Conservation (phyloP, 2,888 invertebrate species). For the Drosophila borealis region DNA sequence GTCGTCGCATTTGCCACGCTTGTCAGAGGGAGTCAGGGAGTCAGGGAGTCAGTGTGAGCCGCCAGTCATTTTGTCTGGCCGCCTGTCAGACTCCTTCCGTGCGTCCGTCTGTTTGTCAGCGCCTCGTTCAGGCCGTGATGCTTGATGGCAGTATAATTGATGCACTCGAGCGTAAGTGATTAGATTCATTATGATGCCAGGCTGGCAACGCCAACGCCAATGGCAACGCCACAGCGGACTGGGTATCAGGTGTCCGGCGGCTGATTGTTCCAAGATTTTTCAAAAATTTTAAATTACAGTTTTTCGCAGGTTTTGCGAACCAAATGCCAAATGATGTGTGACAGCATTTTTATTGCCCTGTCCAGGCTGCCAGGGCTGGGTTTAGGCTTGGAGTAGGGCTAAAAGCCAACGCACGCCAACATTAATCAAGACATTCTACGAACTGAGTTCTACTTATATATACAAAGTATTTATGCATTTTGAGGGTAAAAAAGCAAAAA, state of each 20-base stretch:
- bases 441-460: slow-evolving; percentile 46
- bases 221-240: slow-evolving; percentile 15
- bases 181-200: slow-evolving; percentile 84
- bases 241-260: slow-evolving; percentile 61
- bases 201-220: slow-evolving; percentile 44
- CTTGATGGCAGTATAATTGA: slow-evolving; percentile 84
- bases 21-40: slow-evolving; percentile 35
- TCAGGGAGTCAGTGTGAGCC: slow-evolving; percentile 21
- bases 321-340: slow-evolving; percentile 76
- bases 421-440: slow-evolving; percentile 74
- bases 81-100: slow-evolving; percentile 49
- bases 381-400: slow-evolving; percentile 45
- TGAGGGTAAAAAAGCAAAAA: slow-evolving; percentile 54
- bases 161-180: slow-evolving; percentile 85
- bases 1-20: slow-evolving; percentile 60
- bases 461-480: slow-evolving; percentile 71
- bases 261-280: slow-evolving; percentile 41
- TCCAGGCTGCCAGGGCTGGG: neutral
- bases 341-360: slow-evolving; percentile 72
- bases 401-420: slow-evolving; percentile 77
- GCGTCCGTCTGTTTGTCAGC: slow-evolving; percentile 50
- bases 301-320: slow-evolving; percentile 6
- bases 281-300: slow-evolving; percentile 39
- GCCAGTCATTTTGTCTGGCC: slow-evolving; percentile 72
- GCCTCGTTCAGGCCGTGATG: slow-evolving; percentile 57